Percentiles rank a stretch among this genome's conserved stretches.
phyloP scores from a whole-genome alignment of 1,140 invertebrate genomes.

The Amyelois transitella region DNA sequence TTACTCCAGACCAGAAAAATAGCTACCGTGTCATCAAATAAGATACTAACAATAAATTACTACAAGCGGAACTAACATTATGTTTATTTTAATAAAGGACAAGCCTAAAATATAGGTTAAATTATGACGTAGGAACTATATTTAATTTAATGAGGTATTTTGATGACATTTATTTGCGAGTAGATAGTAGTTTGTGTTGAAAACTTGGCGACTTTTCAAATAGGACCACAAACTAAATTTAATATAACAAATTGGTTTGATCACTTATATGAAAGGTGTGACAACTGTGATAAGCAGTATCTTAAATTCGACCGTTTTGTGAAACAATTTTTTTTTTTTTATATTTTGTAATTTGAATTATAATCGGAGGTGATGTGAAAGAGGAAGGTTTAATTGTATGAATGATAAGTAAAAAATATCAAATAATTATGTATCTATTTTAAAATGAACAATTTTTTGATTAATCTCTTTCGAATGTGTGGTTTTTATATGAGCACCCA shows the following conservation, averaged over 20 bases:
- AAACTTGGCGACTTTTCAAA: slow-evolving; percentile 63
- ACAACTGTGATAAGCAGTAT: slow-evolving; percentile 17
- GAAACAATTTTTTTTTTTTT: background rate
- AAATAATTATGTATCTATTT: too few relatives aligned
- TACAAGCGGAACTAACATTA: slow-evolving; percentile 6
- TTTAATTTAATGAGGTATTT: slow-evolving; percentile 52
- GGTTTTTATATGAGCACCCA: too few relatives aligned
- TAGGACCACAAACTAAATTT: slow-evolving; percentile 49
- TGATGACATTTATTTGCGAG: slow-evolving; percentile 54
- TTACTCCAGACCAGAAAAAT: slow-evolving; percentile 3
- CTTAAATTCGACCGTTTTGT: background rate
- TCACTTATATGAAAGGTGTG: slow-evolving; percentile 36
- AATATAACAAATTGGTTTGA: slow-evolving; percentile 42
- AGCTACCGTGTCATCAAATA: slow-evolving; percentile 4
- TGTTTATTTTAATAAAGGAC: slow-evolving; percentile 25
- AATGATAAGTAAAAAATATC: too few relatives aligned
- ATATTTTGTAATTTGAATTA: too few relatives aligned
- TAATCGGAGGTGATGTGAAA: too few relatives aligned
- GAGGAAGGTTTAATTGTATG: too few relatives aligned
- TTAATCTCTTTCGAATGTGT: too few relatives aligned
- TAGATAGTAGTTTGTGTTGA: slow-evolving; percentile 40
- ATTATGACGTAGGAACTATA: slow-evolving; percentile 48
- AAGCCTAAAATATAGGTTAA: slow-evolving; percentile 44
- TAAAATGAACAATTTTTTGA: too few relatives aligned
- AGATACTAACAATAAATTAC: slow-evolving; percentile 9